Base-by-base conservation (phyloP, 2,113 vertebrate species). In the Cromileptes altivelis region DNA sequence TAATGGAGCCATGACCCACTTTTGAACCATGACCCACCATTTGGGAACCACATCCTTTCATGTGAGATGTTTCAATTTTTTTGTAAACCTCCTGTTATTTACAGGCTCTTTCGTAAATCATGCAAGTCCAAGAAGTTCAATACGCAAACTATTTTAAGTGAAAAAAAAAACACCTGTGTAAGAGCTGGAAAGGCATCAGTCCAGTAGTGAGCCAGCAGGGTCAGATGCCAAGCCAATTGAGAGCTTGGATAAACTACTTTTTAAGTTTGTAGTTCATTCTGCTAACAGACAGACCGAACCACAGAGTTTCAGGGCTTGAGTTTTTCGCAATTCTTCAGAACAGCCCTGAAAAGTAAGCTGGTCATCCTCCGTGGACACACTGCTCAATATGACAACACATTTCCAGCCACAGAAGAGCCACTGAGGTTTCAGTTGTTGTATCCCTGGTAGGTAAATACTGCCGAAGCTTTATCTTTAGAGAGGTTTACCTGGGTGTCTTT, bases 251-350 rank as follows among this genome's bases (percentile, higher is more conserved):
- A 77, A 77, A 77, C 19, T 58, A 45, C 33, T 49, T 61, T 82
- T 77, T 49, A 49, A 67, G 80, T 78, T 30, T 72, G 72, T 21
- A 33, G 50, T 83, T 86, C 65, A 73, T 64, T 81, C 56, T 77
- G 60, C 62, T 40, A 42, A 82, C 52, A 79, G 40, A 77, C 19
- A 37, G 40, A 30, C 70, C 4, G 15, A 72, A 50, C 21, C 15
- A 18, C 52, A 57, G 61, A 72, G 65, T 49, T 75, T 68, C 42
- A 4, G 65, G 55, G 49, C 52, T 77, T 45, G 42, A 45, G 10
- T 45, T 12, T 74, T 78, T 56, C 2, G 30, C 72, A 42, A 52
- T 47, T 69, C 49, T n/a, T 56, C 40, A 57, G 15, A 69, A 21
- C 4, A 60, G 57, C 14, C 9, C 23, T 37, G 14, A 40, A 76